These are phyloP conservation scores for Conger conger DNA, from an alignment of 2,113 vertebrate species.

Conservation along the genomic window DNA sequence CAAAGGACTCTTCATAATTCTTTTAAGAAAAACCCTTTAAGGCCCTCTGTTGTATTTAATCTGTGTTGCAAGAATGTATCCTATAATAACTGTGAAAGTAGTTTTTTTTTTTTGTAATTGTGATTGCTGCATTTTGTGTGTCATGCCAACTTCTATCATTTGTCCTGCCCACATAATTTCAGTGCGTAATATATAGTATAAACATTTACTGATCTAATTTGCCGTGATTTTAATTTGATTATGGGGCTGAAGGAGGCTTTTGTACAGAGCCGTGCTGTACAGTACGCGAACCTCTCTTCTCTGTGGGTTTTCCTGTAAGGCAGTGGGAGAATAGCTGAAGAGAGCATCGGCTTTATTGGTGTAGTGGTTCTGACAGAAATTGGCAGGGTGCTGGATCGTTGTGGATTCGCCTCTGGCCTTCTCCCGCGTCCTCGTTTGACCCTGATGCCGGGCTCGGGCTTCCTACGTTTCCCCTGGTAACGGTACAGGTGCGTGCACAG, in stretches of 20 bases:
- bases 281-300: not conserved
- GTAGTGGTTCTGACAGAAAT: not conserved
- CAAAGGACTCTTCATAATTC: not conserved
- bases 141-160: not conserved
- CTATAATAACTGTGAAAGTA: not conserved
- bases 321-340: not conserved
- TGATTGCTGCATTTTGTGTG: not conserved
- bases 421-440: slow-evolving; percentile 25
- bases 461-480: slow-evolving; percentile 5
- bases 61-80: not conserved
- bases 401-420: slow-evolving; percentile 21
- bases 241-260: not conserved
- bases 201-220: not conserved
- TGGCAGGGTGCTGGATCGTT: slow-evolving; percentile 20
- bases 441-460: slow-evolving; percentile 6
- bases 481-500: slow-evolving; percentile 21
- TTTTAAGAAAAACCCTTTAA: not conserved
- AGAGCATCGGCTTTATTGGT: slow-evolving; percentile 4
- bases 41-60: slow-evolving; percentile 11
- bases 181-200: not conserved
- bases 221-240: not conserved
- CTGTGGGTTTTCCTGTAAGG: slow-evolving; percentile 9
- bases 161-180: not conserved
- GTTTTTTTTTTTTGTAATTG: not conserved
- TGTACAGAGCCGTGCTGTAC: not conserved